Evolutionary conservation across 2,888 invertebrate genomes (phyloP).

Genomic region (Dynastes grantii): DNA sequence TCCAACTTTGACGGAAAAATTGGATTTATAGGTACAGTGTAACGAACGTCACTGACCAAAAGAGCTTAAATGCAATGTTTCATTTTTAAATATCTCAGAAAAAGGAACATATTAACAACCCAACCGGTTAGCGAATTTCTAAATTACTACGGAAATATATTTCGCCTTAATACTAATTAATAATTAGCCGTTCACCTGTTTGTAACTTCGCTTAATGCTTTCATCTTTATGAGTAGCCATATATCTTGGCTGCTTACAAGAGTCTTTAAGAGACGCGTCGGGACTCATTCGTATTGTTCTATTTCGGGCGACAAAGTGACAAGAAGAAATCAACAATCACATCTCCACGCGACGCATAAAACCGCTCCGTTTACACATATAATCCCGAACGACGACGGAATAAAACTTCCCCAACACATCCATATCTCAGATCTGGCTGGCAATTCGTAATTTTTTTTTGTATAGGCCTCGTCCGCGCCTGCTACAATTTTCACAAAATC

Average conservation of each 20-base stretch:
- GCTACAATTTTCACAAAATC: conserved; percentile 47
- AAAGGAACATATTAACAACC: too few species aligned
- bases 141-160: neutral
- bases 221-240: neutral
- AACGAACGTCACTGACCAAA: too few species aligned
- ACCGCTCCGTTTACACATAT: conserved; percentile 24
- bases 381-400: conserved; percentile 26
- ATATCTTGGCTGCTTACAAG: neutral
- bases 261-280: neutral
- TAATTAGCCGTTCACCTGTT: neutral
- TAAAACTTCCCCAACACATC: conserved; percentile 34
- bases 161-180: neutral
- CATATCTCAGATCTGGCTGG: conserved; percentile 23
- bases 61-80: too few species aligned
- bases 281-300: neutral
- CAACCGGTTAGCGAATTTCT: neutral
- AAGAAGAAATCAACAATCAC: conserved; percentile 16
- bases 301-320: conserved; percentile 1
- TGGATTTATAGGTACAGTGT: too few species aligned
- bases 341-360: conserved; percentile 19
- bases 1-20: too few species aligned
- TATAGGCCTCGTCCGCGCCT: neutral
- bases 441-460: conserved; percentile 32
- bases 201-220: neutral
- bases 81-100: too few species aligned